These are phyloP conservation scores for Strongylocentrotus purpuratus DNA, from an alignment of 35 echinoderm and acorn worm species.

Conservation along the genomic window DNA sequence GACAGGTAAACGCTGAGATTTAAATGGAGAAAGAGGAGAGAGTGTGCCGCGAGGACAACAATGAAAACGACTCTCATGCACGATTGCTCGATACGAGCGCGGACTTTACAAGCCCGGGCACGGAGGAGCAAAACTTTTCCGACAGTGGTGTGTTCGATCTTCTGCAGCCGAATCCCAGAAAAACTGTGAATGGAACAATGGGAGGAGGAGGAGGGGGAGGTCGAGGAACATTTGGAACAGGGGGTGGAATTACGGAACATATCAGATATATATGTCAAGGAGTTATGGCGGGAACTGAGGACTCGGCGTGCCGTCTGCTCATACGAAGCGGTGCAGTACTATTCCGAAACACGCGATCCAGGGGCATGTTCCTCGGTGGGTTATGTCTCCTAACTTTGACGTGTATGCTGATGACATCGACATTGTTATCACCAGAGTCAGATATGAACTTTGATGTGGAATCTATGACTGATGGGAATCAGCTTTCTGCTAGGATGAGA, in stretches of 20 bases:
- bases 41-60: neutral
- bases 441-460: neutral
- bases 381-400: neutral
- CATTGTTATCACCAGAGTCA: neutral
- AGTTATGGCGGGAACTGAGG: neutral
- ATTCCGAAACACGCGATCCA: neutral
- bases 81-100: neutral
- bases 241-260: neutral
- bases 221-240: neutral
- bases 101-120: neutral
- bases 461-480: neutral
- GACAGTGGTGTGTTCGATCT: neutral
- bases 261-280: neutral
- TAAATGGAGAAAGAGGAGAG: neutral
- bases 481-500: neutral
- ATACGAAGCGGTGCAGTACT: neutral
- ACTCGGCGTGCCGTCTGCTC: neutral
- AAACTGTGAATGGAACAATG: neutral
- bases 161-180: neutral
- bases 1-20: neutral
- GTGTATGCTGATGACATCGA: neutral
- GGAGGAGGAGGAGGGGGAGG: neutral
- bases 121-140: neutral
- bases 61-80: neutral
- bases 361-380: neutral